These are phyloP conservation scores for Hemicordylus capensis DNA, from an alignment of 2,113 vertebrate species.

Conservation along the genomic window DNA sequence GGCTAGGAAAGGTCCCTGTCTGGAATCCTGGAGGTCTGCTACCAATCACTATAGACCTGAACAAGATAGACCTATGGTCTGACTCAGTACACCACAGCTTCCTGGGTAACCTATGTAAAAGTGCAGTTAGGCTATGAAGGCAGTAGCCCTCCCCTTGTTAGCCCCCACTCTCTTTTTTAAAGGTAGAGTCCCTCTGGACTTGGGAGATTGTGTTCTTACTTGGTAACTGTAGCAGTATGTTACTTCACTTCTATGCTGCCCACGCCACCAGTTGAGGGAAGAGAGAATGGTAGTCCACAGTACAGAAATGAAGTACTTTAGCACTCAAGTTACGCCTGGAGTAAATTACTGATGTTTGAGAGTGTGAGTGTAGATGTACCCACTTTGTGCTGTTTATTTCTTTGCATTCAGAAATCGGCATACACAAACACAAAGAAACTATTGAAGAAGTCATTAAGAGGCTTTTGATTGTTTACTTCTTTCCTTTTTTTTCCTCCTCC, in stretches of 20 bases:
- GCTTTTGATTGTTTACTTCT: constrained; percentile 36
- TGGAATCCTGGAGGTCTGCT: no score
- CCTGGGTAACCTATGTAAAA: no score
- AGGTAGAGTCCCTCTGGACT: background rate
- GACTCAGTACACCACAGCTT: no score
- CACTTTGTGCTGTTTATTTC: background rate
- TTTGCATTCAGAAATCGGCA: background rate
- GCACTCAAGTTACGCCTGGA: background rate
- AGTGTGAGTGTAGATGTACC: background rate
- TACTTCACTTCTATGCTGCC: background rate
- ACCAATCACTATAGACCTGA: no score
- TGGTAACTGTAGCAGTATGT: background rate
- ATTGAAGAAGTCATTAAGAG: constrained; percentile 30
- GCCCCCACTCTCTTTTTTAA: background rate
- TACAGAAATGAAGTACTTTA: background rate
- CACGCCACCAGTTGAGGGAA: background rate
- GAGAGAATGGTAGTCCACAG: background rate
- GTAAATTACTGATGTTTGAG: background rate
- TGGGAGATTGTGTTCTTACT: background rate
- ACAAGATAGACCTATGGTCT: no score
- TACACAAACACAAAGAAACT: background rate
- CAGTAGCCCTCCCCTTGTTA: background rate
- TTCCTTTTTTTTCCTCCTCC: constrained; percentile 38
- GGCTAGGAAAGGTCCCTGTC: no score
- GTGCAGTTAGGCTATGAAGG: background rate